Evolutionary conservation across 1,140 invertebrate genomes (phyloP).

Genomic region (Temnothorax nylanderi): DNA sequence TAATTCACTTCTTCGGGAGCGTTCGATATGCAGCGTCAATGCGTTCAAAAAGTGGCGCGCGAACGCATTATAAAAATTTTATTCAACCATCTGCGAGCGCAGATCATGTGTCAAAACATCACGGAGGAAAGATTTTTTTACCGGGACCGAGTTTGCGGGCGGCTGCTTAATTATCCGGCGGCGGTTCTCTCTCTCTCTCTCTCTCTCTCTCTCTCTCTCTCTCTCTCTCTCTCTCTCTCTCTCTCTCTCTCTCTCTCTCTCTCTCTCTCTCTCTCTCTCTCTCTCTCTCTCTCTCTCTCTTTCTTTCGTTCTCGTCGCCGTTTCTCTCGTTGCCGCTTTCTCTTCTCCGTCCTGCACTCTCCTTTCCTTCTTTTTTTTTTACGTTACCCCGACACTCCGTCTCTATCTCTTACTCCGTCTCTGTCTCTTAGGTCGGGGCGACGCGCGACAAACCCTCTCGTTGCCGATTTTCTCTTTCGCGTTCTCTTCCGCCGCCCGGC

Average conservation of each 20-base stretch:
- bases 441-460: slow-evolving; percentile 29
- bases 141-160: not conserved
- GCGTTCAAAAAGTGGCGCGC: not conserved
- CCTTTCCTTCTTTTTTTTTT: slow-evolving; percentile 20
- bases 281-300: not conserved
- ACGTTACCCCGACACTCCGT: slow-evolving; percentile 41
- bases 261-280: not conserved
- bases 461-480: slow-evolving; percentile 40
- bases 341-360: slow-evolving; percentile 43
- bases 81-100: not conserved
- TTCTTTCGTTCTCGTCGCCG: slow-evolving; percentile 10
- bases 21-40: not conserved
- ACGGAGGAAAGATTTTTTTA: slow-evolving; percentile 15
- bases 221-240: not conserved
- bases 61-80: not conserved
- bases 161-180: slow-evolving; percentile 34
- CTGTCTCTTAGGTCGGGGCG: slow-evolving; percentile 65
- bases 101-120: not conserved
- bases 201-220: not conserved
- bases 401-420: slow-evolving; percentile 71
- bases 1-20: not conserved
- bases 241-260: not conserved
- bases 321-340: slow-evolving; percentile 48
- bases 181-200: not conserved
- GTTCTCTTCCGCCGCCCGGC: slow-evolving; percentile 39